Evolutionary conservation across 2,797 vertebrate genomes (phyloP).

Genomic region (Cygnus olor): DNA sequence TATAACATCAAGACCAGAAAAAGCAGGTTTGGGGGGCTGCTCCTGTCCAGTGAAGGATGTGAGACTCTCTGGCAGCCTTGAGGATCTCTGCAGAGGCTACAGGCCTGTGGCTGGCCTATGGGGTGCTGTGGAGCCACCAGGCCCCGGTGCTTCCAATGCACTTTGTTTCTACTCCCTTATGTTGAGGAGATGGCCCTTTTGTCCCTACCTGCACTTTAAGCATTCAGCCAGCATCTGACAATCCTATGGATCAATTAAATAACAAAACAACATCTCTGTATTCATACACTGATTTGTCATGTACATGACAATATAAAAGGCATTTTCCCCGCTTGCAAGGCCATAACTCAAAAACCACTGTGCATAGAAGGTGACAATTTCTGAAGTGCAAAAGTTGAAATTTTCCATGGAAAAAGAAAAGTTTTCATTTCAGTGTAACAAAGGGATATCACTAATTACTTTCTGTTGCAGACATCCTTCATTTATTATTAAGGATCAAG

Average conservation of each 20-base stretch:
- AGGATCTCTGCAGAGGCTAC: not conserved
- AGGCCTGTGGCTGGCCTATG: fast-evolving
- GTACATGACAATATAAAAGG: conserved; percentile 17
- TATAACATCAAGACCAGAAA: not conserved
- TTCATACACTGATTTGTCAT: conserved; percentile 43
- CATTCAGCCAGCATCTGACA: conserved; percentile 32
- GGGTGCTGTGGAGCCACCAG: not conserved
- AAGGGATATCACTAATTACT: not conserved
- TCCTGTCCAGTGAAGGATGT: not conserved
- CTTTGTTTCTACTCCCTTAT: conserved; percentile 13
- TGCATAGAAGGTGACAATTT: not conserved
- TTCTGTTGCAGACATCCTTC: conserved; percentile 36
- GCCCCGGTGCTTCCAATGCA: not conserved
- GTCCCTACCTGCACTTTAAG: not conserved
- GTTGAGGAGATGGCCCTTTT: not conserved
- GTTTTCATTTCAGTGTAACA: not conserved
- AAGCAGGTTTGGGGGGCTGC: not conserved
- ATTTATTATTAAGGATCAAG: conserved; percentile 44
- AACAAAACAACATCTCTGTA: conserved; percentile 29
- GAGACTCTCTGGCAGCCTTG: fast-evolving
- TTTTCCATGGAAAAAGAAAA: not conserved
- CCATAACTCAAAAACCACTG: conserved; percentile 36
- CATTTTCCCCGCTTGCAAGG: conserved; percentile 33
- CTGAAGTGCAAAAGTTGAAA: conserved; percentile 1
- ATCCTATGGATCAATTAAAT: conserved; percentile 53